Evolutionary conservation across 2,797 vertebrate genomes (phyloP).

Genomic region (Diceros bicornis): DNA sequence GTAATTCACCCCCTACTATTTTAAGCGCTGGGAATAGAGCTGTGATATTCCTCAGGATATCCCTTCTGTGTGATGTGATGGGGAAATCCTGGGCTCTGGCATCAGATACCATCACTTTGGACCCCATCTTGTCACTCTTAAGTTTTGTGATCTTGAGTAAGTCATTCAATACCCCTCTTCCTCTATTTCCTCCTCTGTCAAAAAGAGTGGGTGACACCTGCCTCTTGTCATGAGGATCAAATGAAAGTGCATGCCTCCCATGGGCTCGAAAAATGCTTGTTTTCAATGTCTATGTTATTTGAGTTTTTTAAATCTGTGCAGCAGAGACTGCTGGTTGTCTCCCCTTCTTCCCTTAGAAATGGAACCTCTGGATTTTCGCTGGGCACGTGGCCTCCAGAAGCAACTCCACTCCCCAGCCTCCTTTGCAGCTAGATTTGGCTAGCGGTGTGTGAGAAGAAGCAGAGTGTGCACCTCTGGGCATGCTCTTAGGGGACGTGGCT

Average conservation of each 20-base stretch:
- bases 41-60: background rate
- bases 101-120: background rate
- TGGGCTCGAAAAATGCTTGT: background rate
- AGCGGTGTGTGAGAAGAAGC: background rate
- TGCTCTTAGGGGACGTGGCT: background rate
- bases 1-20: background rate
- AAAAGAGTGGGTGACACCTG: no score
- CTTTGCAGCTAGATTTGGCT: background rate
- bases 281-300: background rate
- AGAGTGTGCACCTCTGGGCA: background rate
- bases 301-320: rapidly evolving
- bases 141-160: background rate
- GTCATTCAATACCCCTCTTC: background rate
- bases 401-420: background rate
- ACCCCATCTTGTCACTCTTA: background rate
- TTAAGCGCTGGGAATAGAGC: background rate
- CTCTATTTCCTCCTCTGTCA: background rate
- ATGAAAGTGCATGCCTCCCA: background rate
- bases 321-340: background rate
- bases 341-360: background rate
- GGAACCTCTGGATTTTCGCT: background rate
- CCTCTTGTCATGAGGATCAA: background rate
- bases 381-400: background rate
- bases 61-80: background rate
- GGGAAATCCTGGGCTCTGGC: background rate